phyloP scores from a whole-genome alignment of 2,888 invertebrate species.

The Xestoiulus laeticollis region DNA sequence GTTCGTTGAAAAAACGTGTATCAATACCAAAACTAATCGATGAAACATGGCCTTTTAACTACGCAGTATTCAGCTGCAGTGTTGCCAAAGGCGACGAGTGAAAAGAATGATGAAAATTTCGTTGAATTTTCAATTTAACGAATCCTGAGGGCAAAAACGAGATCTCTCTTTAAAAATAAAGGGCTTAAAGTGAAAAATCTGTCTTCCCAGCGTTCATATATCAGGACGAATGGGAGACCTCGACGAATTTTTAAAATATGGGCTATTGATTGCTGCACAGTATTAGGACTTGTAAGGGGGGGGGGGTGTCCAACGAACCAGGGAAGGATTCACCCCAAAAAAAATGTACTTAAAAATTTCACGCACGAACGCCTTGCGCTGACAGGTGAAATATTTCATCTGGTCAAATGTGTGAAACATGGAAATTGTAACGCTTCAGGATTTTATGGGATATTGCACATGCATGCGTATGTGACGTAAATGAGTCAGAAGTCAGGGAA shows the following conservation, averaged over 20 bases:
- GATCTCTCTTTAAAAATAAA: slow-evolving; percentile 30
- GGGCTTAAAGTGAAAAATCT: slow-evolving; percentile 30
- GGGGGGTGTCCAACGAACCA: not conserved
- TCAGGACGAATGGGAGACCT: not conserved
- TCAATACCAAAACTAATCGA: slow-evolving; percentile 35
- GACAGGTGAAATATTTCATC: slow-evolving; percentile 43
- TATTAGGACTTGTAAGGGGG: not conserved
- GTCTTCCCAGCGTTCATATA: not conserved
- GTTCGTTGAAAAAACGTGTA: not conserved
- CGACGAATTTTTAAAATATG: slow-evolving; percentile 32
- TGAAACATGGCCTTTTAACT: slow-evolving; percentile 18
- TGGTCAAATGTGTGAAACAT: slow-evolving; percentile 43
- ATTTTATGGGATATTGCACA: slow-evolving; percentile 31
- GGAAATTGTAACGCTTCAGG: slow-evolving; percentile 30
- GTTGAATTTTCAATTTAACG: slow-evolving; percentile 24
- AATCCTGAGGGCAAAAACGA: not conserved
- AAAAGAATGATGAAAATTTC: slow-evolving; percentile 34
- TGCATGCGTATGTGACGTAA: not conserved
- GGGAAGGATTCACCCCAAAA: slow-evolving; percentile 20
- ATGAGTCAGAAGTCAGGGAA: not conserved
- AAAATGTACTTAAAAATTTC: slow-evolving; percentile 43
- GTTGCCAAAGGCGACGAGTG: not conserved
- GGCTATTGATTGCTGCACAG: slow-evolving; percentile 2
- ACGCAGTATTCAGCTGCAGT: not conserved
- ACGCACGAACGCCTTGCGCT: slow-evolving; percentile 38